Evolutionary conservation across 2,113 vertebrate species (phyloP).

Genomic region (Platichthys flesus): DNA sequence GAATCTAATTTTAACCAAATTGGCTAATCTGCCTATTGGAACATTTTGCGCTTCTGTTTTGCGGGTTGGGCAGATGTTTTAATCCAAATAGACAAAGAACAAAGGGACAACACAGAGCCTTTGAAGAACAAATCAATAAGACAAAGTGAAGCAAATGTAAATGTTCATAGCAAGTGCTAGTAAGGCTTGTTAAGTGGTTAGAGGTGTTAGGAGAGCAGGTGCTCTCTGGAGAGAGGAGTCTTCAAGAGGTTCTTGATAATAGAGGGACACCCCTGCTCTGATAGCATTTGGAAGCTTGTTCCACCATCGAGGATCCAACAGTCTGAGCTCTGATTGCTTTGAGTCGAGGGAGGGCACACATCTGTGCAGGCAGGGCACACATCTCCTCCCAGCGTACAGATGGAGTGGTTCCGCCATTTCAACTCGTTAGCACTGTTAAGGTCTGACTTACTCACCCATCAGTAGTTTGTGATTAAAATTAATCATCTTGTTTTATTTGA

Average conservation of each 20-base stretch:
- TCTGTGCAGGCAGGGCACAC: not conserved
- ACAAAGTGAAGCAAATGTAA: not conserved
- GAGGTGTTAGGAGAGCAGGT: not conserved
- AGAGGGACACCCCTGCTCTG: not conserved
- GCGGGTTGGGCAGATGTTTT: not conserved
- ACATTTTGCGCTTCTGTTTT: not conserved
- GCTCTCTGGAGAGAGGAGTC: not conserved
- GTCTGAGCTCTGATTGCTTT: not conserved
- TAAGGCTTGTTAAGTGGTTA: not conserved
- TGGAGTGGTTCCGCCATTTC: not conserved
- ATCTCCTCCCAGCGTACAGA: not conserved
- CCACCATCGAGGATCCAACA: not conserved
- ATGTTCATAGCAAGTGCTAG: not conserved
- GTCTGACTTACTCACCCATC: not conserved
- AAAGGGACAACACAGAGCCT: not conserved
- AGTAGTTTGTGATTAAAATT: constrained; percentile 3
- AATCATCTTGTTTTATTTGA: not conserved
- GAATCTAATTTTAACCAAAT: not conserved
- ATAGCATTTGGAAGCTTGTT: not conserved
- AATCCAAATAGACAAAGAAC: no score
- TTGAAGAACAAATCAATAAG: not conserved
- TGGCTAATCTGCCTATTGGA: not conserved
- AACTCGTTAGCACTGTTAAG: not conserved
- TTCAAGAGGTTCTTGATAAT: not conserved
- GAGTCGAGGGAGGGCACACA: not conserved